Conservation (phyloP, 2,797 vertebrate genomes). For the Pseudochirops corinnae region DNA sequence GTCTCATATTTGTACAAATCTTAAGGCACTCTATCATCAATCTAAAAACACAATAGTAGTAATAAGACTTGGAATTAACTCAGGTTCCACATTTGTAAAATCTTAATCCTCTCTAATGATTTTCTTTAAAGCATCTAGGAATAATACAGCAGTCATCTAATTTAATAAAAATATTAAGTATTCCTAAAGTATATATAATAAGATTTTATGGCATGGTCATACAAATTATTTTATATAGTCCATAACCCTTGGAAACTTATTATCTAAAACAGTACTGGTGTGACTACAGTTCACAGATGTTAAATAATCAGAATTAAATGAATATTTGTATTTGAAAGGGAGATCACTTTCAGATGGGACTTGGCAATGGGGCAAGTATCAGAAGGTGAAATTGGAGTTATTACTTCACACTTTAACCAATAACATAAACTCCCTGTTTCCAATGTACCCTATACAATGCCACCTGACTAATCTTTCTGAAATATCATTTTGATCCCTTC, state of each 20-base stretch:
- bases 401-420: background rate
- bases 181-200: constrained; percentile 10
- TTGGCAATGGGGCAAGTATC: background rate
- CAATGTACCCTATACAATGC: background rate
- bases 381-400: background rate
- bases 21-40: background rate
- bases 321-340: background rate
- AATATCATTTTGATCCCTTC: background rate
- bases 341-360: background rate
- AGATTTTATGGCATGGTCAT: background rate
- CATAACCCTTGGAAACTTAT: background rate
- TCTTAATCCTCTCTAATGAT: constrained; percentile 25
- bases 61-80: background rate
- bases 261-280: background rate
- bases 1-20: no score
- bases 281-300: background rate
- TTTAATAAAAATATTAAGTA: constrained; percentile 5
- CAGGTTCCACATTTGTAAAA: constrained; percentile 10
- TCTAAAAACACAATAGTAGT: background rate
- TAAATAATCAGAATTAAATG: background rate
- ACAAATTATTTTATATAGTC: background rate
- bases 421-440: background rate
- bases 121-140: constrained; percentile 47
- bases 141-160: background rate
- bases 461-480: background rate